These are phyloP conservation scores for Pseudochirops corinnae DNA, from an alignment of 2,797 vertebrate species.

Conservation along the genomic window DNA sequence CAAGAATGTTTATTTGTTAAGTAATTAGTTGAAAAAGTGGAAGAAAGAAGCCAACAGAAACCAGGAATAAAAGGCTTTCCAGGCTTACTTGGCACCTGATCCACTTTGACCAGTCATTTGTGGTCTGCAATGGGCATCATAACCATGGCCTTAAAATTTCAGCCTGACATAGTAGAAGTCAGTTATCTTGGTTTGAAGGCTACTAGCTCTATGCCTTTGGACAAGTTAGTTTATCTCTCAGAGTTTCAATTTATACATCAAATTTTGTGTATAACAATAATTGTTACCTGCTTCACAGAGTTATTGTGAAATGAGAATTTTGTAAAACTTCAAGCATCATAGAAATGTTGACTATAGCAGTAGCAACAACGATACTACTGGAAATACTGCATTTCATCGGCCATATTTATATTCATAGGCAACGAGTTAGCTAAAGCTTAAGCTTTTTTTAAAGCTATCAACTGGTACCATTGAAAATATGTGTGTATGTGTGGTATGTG, in stretches of 20 bases:
- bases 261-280: neutral
- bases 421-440: constrained; percentile 73
- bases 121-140: constrained; percentile 40
- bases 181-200: neutral
- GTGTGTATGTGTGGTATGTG: too few relatives aligned
- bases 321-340: neutral
- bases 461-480: constrained; percentile 3
- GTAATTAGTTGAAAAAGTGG: neutral
- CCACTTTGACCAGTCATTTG: constrained; percentile 46
- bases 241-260: neutral
- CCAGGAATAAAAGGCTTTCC: constrained; percentile 6
- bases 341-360: neutral
- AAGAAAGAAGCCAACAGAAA: neutral
- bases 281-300: neutral
- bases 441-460: constrained; percentile 65
- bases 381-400: neutral
- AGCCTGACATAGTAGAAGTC: neutral
- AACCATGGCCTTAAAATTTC: constrained; percentile 15
- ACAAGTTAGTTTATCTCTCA: neutral
- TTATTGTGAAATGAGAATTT: neutral
- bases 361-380: neutral
- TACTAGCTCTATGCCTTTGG: neutral
- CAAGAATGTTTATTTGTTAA: neutral
- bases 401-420: constrained; percentile 70
- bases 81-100: constrained; percentile 46